Evolutionary conservation across 2,797 vertebrate species (phyloP).

Genomic region (Cuniculus paca): DNA sequence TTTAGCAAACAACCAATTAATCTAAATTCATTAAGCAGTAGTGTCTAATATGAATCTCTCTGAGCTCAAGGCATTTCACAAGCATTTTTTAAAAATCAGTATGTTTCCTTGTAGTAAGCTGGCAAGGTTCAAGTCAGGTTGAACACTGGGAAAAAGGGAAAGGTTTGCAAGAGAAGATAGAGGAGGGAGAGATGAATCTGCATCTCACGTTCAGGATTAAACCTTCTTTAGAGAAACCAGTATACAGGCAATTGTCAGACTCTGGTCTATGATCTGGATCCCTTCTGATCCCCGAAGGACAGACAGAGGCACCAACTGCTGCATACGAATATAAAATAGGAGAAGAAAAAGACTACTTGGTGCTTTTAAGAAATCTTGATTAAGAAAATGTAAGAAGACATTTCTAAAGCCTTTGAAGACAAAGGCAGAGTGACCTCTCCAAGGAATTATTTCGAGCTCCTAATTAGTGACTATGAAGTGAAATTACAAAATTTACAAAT

Average conservation of each 20-base stretch:
- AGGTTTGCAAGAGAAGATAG: not conserved
- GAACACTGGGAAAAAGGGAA: not conserved
- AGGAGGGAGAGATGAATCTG: not conserved
- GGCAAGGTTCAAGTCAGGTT: not conserved
- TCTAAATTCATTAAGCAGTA: not conserved
- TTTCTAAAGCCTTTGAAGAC: not conserved
- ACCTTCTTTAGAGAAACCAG: not conserved
- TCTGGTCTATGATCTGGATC: not conserved
- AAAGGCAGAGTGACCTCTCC: not conserved
- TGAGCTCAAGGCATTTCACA: not conserved
- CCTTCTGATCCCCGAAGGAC: not conserved
- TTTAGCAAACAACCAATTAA: not conserved
- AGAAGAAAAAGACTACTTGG: not conserved
- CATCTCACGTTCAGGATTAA: not conserved
- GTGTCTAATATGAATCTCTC: not conserved
- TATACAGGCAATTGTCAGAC: not conserved
- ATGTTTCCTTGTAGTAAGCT: not conserved
- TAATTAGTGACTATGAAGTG: not conserved
- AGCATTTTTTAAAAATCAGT: constrained; percentile 57
- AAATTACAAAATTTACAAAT: not conserved
- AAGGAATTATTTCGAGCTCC: not conserved
- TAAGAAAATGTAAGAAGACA: not conserved
- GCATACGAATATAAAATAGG: not conserved
- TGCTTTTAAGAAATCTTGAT: not conserved
- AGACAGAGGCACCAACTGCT: not conserved